Evolutionary conservation across 2,888 invertebrate species (phyloP), one percentile per base, ranked within the genome.

Genomic region (Melanotus villosus): DNA sequence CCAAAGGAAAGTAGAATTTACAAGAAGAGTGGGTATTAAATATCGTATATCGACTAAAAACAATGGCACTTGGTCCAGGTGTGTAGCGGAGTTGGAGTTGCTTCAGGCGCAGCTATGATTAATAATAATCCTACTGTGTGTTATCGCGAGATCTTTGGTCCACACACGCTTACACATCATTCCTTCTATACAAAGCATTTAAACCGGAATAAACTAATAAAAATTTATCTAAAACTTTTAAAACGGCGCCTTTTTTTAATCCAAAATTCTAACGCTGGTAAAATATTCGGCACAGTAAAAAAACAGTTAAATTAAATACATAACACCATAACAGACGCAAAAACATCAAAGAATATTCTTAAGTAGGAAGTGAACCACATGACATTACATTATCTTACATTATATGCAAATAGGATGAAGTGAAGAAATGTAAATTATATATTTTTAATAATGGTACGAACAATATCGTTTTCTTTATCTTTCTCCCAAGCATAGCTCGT

Each of bases 61-160:
- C 80, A 80, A 81, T 81, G 78, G 80, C 77, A 77, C 76, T 73
- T n/a, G 75, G 78, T 76, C 80, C 82, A 82, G 82, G 81, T 82
- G 82, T 82, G 80, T 79, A 76, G 75, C 70, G 73, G 73, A 56
- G 57, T 60, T 36, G 23, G 19, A 47, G 47, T 19, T 64, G 77
- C 82, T 76, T 65, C 71, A 54, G 77, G 80, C 79, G 58, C 66
- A 76, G 74, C 74, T 78, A 81, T 82, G 83, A 83, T 83, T 83
- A 83, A 83, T 83, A 81, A 81, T 80, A 79, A 83, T 80, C 82
- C 83, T 83, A 83, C 83, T 80, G 83, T 83, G 80, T 76, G 79
- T 73, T 83, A 83, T 83, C 82, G 76, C 63, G 65, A 60, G 74
- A 78, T 78, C 78, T 77, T 67, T 65, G 70, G 66, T 73, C 73